These are phyloP conservation scores for Brachyrhaphis roseni DNA, from an alignment of 2,797 vertebrate species.

Conservation along the genomic window DNA sequence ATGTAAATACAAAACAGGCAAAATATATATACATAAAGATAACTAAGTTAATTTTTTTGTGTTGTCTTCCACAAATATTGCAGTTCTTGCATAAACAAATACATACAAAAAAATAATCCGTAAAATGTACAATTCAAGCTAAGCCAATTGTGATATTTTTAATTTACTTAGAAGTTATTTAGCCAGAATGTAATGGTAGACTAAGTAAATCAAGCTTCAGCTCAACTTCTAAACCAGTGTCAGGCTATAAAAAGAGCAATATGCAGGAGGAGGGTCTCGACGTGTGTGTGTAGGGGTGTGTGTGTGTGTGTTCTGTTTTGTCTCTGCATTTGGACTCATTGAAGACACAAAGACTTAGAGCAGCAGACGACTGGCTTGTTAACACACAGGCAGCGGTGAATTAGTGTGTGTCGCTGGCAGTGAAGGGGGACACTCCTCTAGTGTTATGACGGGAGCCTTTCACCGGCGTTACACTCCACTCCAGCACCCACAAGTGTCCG, in stretches of 20 bases:
- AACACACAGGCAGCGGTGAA: constrained; percentile 76
- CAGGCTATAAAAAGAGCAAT: constrained; percentile 66
- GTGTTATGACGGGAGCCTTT: constrained; percentile 74
- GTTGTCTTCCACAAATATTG: background rate
- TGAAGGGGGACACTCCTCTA: constrained; percentile 62
- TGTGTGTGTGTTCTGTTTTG: constrained; percentile 62
- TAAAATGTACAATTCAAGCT: background rate
- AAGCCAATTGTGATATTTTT: background rate
- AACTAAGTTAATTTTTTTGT: background rate
- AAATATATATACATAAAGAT: too few relatives aligned
- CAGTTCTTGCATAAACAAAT: background rate
- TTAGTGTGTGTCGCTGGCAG: constrained; percentile 71
- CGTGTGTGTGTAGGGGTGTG: constrained; percentile 44
- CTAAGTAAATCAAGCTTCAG: background rate
- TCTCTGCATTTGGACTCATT: constrained; percentile 78
- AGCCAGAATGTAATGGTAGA: background rate
- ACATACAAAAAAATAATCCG: background rate
- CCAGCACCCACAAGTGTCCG: constrained; percentile 72
- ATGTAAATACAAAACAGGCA: too few relatives aligned
- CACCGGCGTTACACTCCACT: constrained; percentile 70
- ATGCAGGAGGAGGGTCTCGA: constrained; percentile 53
- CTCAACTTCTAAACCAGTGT: constrained; percentile 22
- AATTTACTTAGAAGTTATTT: background rate
- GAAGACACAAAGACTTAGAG: constrained; percentile 74
- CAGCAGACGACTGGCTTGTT: constrained; percentile 77